phyloP scores from a whole-genome alignment of 2,113 vertebrate genomes.

The Albula glossodonta region DNA sequence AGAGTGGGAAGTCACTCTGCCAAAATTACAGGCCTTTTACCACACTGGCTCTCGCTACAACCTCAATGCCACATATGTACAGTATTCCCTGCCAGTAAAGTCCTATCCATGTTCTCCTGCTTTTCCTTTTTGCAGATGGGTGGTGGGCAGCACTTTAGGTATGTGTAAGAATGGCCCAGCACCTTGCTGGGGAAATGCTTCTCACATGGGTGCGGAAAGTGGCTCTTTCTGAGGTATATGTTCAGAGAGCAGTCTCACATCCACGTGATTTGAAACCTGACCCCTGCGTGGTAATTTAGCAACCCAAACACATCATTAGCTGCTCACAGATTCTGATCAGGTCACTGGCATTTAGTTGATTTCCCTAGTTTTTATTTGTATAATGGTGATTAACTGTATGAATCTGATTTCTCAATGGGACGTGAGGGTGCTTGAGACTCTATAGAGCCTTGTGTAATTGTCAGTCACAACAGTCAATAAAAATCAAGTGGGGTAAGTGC shows the following conservation, averaged over 20 bases:
- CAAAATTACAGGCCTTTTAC: background rate
- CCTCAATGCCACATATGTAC: background rate
- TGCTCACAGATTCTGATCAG: background rate
- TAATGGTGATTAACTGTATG: background rate
- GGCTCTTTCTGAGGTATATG: background rate
- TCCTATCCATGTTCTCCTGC: background rate
- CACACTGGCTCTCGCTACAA: background rate
- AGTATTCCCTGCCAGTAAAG: background rate
- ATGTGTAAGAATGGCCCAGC: slow-evolving; percentile 32
- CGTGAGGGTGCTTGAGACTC: background rate
- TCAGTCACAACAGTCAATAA: slow-evolving; percentile 20
- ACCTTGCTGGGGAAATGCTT: slow-evolving; percentile 5
- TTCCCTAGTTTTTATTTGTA: too few species aligned
- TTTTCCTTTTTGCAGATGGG: too few species aligned
- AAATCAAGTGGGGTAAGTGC: slow-evolving; percentile 31
- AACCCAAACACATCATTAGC: slow-evolving; percentile 17
- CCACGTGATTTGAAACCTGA: background rate
- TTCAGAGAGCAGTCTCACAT: background rate
- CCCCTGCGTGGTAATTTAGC: slow-evolving; percentile 9
- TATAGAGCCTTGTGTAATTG: slow-evolving; percentile 1
- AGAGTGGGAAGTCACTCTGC: background rate
- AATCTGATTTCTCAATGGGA: background rate
- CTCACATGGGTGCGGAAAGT: slow-evolving; percentile 39
- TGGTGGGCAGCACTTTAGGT: background rate
- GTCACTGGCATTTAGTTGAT: background rate